A percentile compares a stretch with the other conserved stretches of the same genome.
phyloP scores from a whole-genome alignment of 2,113 vertebrate species.

The Podocnemis expansa region DNA sequence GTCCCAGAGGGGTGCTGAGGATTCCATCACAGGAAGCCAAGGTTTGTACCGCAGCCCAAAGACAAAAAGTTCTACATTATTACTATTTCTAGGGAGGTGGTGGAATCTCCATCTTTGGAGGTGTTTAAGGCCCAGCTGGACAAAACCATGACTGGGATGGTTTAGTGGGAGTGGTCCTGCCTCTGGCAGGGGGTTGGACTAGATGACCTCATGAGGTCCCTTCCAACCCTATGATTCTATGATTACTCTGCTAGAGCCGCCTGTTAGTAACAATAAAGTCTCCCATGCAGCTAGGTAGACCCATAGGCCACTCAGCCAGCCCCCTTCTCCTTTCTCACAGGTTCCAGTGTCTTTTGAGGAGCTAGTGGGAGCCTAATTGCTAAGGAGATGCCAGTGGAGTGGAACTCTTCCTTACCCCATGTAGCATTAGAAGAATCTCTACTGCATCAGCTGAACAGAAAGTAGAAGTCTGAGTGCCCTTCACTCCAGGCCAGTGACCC shows the following conservation, averaged over 20 bases:
- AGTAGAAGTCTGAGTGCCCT: neutral
- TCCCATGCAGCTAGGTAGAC: neutral
- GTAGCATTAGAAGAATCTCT: neutral
- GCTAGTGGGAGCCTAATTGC: neutral
- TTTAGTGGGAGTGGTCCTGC: too few species aligned
- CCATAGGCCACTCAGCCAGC: neutral
- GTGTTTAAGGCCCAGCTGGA: too few species aligned
- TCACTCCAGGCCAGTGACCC: neutral
- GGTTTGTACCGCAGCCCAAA: neutral
- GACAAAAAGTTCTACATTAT: neutral
- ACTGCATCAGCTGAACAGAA: neutral
- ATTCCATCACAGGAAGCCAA: neutral
- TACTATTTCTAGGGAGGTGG: too few species aligned
- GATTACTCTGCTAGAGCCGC: neutral
- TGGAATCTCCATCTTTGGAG: too few species aligned
- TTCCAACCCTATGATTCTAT: too few species aligned
- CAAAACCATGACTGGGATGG: too few species aligned
- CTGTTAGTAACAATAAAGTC: neutral
- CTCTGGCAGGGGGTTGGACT: too few species aligned
- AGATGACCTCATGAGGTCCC: too few species aligned
- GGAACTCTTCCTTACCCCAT: neutral
- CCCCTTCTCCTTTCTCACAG: neutral
- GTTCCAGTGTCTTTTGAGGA: neutral
- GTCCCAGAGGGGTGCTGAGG: neutral
- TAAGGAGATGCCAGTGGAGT: neutral